These are phyloP conservation scores for Acanthoscelides obtectus DNA, from an alignment of 2,888 invertebrate species.

Conservation along the genomic window DNA sequence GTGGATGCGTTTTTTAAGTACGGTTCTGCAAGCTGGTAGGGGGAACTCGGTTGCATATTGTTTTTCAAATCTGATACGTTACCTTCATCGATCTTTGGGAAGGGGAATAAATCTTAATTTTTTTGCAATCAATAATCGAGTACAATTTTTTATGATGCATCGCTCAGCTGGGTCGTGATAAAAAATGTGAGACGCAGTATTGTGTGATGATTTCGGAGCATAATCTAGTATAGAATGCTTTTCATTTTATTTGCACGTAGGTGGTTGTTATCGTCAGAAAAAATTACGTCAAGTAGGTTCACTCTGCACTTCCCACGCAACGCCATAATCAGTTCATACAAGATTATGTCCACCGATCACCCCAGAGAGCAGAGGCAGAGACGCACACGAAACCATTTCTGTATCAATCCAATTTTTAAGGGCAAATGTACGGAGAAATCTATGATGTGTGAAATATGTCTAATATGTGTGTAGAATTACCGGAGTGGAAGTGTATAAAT, in stretches of 20 bases:
- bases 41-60: background rate
- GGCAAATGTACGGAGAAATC: too few relatives aligned
- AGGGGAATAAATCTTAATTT: background rate
- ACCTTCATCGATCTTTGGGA: background rate
- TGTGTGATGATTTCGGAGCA: background rate
- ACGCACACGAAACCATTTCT: too few relatives aligned
- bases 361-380: too few relatives aligned
- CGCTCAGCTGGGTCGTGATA: background rate
- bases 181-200: background rate
- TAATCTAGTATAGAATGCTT: background rate
- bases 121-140: background rate
- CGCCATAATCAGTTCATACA: too few relatives aligned
- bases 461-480: too few relatives aligned
- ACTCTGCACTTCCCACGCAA: too few relatives aligned
- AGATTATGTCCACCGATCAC: too few relatives aligned
- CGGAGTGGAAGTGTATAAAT: too few relatives aligned
- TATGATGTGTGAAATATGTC: too few relatives aligned
- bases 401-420: too few relatives aligned
- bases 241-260: background rate
- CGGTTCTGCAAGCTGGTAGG: background rate
- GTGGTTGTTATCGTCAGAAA: background rate
- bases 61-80: background rate
- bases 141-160: background rate
- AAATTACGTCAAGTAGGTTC: too few relatives aligned
- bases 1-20: background rate